Evolutionary conservation across 2,113 vertebrate species (phyloP).

Genomic region (Nansenia antarctica): DNA sequence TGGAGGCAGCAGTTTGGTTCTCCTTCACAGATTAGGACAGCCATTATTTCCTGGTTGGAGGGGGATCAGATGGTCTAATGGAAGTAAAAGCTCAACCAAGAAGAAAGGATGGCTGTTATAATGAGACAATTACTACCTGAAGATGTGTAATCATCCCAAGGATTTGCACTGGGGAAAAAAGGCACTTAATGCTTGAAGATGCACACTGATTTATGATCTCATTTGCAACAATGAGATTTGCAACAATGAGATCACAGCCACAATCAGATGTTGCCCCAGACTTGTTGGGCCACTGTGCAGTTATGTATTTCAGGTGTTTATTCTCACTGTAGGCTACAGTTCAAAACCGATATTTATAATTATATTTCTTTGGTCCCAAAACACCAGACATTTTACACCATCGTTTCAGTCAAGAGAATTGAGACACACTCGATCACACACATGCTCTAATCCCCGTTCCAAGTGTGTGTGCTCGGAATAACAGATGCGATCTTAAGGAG

Average conservation of each 20-base stretch:
- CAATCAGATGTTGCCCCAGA: neutral
- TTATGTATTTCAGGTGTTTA: neutral
- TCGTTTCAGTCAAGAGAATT: too few relatives aligned
- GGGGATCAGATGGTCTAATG: conserved; percentile 26
- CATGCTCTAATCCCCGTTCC: too few relatives aligned
- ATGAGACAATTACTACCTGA: conserved; percentile 43
- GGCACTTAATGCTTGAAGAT: conserved; percentile 19
- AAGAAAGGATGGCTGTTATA: conserved; percentile 20
- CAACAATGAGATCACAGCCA: neutral
- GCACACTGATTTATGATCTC: conserved; percentile 30
- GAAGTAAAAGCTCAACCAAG: neutral
- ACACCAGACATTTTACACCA: neutral
- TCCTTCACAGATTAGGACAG: conserved; percentile 1
- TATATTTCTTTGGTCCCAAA: neutral
- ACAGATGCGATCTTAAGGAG: neutral
- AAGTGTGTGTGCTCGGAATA: neutral
- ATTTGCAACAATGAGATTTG: conserved; percentile 29
- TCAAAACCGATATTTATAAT: neutral
- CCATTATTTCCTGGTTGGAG: conserved; percentile 15
- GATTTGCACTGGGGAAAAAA: neutral
- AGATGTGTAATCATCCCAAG: conserved; percentile 38
- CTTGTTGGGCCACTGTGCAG: neutral
- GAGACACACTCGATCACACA: too few relatives aligned
- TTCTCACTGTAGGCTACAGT: neutral
- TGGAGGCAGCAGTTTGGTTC: conserved; percentile 13